Evolutionary conservation across 2,113 vertebrate species (phyloP).

Genomic region (Carassius carassius): DNA sequence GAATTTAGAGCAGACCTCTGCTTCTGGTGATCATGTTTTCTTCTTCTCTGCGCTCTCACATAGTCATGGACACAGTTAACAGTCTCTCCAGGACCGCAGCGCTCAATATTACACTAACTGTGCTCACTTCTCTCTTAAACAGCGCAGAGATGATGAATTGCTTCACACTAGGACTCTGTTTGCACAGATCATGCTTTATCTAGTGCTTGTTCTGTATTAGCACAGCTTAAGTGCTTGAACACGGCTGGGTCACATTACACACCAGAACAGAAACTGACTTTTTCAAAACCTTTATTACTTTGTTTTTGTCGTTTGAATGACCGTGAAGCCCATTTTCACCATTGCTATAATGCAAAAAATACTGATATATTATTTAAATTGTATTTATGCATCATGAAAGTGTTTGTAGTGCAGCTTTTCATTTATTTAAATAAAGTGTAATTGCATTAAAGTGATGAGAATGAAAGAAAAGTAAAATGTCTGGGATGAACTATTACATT

Average conservation of each 20-base stretch:
- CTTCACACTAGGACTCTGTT: neutral
- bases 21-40: neutral
- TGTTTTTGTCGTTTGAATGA: neutral
- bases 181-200: neutral
- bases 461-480: too few species aligned
- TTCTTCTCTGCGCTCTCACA: neutral
- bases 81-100: neutral
- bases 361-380: neutral
- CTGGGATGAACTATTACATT: too few species aligned
- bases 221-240: neutral
- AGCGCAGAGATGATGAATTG: neutral
- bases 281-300: neutral
- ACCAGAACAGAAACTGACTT: neutral
- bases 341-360: neutral
- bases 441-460: too few species aligned
- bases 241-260: neutral
- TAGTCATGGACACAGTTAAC: neutral
- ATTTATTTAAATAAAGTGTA: too few species aligned
- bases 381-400: neutral
- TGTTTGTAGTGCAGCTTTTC: neutral
- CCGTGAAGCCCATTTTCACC: neutral
- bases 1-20: neutral
- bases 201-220: neutral
- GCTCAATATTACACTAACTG: neutral
- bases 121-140: neutral